A percentile compares a stretch with the other conserved stretches of the same genome.
Conservation (phyloP, 2,113 vertebrate genomes). For the Rhynchomys soricoides region DNA sequence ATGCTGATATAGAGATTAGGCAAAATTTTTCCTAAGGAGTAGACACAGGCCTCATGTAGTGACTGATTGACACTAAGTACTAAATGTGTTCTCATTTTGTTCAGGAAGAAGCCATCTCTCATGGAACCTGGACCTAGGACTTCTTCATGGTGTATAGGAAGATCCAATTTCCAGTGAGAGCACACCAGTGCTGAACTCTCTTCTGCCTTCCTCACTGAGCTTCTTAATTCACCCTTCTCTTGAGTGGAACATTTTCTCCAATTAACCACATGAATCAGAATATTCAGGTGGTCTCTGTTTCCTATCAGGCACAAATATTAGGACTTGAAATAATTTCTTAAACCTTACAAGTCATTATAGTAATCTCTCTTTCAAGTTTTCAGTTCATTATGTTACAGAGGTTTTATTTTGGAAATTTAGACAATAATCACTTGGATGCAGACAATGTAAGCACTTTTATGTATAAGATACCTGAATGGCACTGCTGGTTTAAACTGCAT, state of each 20-base stretch:
- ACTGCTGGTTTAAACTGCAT: background rate
- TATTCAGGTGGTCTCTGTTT: background rate
- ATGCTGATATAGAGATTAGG: background rate
- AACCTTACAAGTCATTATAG: background rate
- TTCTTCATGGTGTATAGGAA: background rate
- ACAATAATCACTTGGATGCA: background rate
- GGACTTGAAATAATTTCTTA: background rate
- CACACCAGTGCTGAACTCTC: background rate
- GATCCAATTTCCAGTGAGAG: background rate
- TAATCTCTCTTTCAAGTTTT: background rate
- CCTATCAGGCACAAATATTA: background rate
- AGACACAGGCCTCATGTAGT: background rate
- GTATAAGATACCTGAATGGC: background rate
- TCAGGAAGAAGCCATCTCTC: background rate
- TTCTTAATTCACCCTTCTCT: background rate
- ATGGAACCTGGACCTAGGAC: background rate
- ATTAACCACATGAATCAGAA: background rate
- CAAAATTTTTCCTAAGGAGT: background rate
- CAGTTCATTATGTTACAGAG: background rate
- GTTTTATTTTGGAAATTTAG: conserved; percentile 5
- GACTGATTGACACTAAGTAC: background rate
- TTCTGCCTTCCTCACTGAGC: background rate
- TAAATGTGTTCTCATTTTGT: background rate
- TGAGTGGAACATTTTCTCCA: background rate
- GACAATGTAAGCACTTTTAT: background rate